These are phyloP conservation scores for Eupithecia insigniata DNA, from an alignment of 2,888 invertebrate species.

Conservation along the genomic window DNA sequence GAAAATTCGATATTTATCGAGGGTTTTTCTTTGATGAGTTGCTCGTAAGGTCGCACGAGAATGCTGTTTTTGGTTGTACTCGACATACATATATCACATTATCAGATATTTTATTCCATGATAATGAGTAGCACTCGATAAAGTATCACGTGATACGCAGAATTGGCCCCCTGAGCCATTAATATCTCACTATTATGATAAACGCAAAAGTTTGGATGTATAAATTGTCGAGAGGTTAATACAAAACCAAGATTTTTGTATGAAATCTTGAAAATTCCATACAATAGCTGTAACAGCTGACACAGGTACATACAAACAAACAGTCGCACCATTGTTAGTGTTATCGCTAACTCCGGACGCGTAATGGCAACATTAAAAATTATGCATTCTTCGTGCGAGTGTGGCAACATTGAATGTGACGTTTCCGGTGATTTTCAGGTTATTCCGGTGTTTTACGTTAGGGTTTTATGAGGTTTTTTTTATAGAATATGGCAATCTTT, in stretches of 20 bases:
- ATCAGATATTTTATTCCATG: too few species aligned
- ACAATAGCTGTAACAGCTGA: neutral
- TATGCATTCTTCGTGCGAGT: slow-evolving; percentile 46
- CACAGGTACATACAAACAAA: slow-evolving; percentile 20
- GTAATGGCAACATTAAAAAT: slow-evolving; percentile 46
- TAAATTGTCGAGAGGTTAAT: neutral
- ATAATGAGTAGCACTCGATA: too few species aligned
- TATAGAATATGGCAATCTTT: too few species aligned
- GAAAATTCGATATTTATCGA: too few species aligned
- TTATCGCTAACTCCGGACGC: slow-evolving; percentile 43
- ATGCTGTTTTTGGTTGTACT: too few species aligned
- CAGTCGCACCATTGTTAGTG: slow-evolving; percentile 34
- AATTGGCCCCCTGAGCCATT: too few species aligned
- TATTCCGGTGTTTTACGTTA: neutral
- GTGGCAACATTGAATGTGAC: slow-evolving; percentile 37
- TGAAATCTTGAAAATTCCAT: neutral
- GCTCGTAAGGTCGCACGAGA: too few species aligned
- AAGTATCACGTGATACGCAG: too few species aligned
- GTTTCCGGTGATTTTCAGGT: slow-evolving; percentile 31
- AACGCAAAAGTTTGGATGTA: too few species aligned
- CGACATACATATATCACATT: too few species aligned
- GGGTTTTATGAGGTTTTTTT: neutral
- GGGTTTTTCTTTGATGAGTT: too few species aligned
- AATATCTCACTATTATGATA: too few species aligned
- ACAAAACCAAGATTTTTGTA: neutral